A percentile compares a stretch with the other conserved stretches of the same genome.
Conservation (phyloP, 2,113 vertebrate genomes). For the Pyrgilauda ruficollis region DNA sequence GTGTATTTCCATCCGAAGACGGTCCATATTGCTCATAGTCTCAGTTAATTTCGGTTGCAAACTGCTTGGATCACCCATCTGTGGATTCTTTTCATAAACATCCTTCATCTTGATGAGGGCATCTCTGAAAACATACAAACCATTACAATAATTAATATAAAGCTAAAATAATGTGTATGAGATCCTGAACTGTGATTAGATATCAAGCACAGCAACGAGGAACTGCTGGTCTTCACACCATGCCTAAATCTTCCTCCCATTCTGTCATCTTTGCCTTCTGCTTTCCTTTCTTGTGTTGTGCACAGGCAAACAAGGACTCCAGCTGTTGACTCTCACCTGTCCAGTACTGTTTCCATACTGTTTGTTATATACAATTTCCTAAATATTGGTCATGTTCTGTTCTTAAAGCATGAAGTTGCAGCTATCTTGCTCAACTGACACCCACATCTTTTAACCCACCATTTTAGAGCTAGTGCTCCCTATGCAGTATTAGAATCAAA, state of each 20-base stretch:
- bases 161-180: neutral
- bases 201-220: neutral
- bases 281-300: neutral
- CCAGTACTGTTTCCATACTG: neutral
- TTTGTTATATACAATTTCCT: neutral
- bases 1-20: constrained; percentile 93
- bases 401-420: neutral
- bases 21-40: constrained; percentile 95
- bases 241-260: neutral
- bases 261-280: neutral
- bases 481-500: neutral
- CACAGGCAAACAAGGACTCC: neutral
- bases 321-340: neutral
- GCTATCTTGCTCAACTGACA: neutral
- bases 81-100: constrained; percentile 98
- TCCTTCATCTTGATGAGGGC: constrained; percentile 99
- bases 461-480: neutral
- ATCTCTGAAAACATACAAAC: constrained; percentile 73
- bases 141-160: neutral
- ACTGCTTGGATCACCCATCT: constrained; percentile 96
- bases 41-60: constrained; percentile 95
- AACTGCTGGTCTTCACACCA: neutral
- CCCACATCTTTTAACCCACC: accelerated
- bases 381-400: neutral
- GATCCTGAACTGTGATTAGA: neutral